A percentile compares a stretch with the other conserved stretches of the same genome.
These are phyloP conservation scores for Nycticebus coucang DNA, from an alignment of 2,113 vertebrate species.

Conservation along the genomic window DNA sequence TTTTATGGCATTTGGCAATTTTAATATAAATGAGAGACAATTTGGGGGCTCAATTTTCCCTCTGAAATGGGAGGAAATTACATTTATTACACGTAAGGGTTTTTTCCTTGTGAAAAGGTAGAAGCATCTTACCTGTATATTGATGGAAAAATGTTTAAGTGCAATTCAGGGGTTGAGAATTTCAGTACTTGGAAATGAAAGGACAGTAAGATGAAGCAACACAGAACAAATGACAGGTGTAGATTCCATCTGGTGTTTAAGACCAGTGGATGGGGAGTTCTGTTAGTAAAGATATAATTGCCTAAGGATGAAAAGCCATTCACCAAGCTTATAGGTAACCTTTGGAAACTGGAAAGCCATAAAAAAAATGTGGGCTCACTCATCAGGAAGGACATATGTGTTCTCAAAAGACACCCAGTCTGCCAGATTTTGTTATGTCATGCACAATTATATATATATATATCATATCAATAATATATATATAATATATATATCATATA, in stretches of 20 bases:
- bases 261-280: not conserved
- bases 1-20: not conserved
- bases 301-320: not conserved
- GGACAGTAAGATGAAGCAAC: not conserved
- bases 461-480: too few species aligned
- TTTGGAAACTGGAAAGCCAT: not conserved
- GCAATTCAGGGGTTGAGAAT: not conserved
- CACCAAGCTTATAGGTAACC: not conserved
- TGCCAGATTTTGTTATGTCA: not conserved
- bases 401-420: not conserved
- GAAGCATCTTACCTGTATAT: not conserved
- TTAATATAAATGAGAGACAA: constrained; percentile 15
- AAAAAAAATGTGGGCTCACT: not conserved
- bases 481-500: not conserved
- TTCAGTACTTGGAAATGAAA: not conserved
- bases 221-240: not conserved
- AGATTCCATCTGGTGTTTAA: not conserved
- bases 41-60: not conserved
- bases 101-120: not conserved
- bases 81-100: not conserved
- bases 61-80: not conserved
- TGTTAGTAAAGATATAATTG: not conserved
- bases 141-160: not conserved
- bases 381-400: not conserved
- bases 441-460: not conserved